A percentile compares a stretch with the other conserved stretches of the same genome.
These are phyloP conservation scores for Cetoscarus ocellatus DNA, from an alignment of 2,797 vertebrate genomes.

Conservation along the genomic window DNA sequence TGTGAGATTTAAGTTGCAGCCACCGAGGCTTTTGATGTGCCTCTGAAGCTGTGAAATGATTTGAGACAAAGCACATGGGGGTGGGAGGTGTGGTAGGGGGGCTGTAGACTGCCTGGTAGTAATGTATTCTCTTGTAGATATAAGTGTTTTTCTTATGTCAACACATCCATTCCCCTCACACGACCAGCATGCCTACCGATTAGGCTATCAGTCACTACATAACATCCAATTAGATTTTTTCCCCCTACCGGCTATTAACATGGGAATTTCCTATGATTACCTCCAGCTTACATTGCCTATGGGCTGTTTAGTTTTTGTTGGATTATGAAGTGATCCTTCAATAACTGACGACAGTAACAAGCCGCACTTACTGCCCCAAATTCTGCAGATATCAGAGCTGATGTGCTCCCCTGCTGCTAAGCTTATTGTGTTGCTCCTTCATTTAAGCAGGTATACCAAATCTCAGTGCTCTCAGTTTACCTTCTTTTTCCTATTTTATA, in stretches of 20 bases:
- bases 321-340: constrained; percentile 55
- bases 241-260: constrained; percentile 41
- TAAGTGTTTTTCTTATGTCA: constrained; percentile 38
- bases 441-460: constrained; percentile 63
- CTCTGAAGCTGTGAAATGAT: constrained; percentile 41
- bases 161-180: constrained; percentile 41
- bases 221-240: constrained; percentile 39
- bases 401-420: constrained; percentile 18
- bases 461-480: constrained; percentile 69
- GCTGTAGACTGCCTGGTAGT: constrained; percentile 18
- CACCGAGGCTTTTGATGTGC: constrained; percentile 35
- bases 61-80: not conserved
- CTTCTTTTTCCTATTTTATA: constrained; percentile 76
- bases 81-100: not conserved
- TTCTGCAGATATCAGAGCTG: not conserved
- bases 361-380: not conserved
- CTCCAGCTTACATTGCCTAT: constrained; percentile 48
- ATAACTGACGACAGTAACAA: constrained; percentile 33
- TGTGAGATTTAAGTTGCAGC: constrained; percentile 43
- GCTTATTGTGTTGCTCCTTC: constrained; percentile 5
- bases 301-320: constrained; percentile 45
- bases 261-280: constrained; percentile 51
- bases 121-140: constrained; percentile 29
- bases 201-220: constrained; percentile 45
- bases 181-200: constrained; percentile 40